A percentile compares a stretch with the other conserved stretches of the same genome.
Conservation (phyloP, 2,113 vertebrate species). For the Hipposideros armiger region DNA sequence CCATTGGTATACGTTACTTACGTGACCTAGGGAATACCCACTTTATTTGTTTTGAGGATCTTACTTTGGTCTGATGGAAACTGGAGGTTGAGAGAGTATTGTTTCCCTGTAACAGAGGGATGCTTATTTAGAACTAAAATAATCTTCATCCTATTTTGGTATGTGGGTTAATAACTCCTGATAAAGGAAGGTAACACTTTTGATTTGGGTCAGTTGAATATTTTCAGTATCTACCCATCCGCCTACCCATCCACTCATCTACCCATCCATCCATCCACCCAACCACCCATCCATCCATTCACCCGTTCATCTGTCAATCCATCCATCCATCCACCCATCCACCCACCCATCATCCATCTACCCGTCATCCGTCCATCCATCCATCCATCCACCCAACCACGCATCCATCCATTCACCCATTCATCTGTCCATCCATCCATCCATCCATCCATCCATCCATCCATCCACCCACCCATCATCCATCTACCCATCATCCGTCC, state of each 20-base stretch:
- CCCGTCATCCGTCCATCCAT: background rate
- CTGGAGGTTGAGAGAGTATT: background rate
- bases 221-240: background rate
- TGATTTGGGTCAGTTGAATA: background rate
- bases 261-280: background rate
- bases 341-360: background rate
- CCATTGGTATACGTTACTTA: background rate
- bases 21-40: background rate
- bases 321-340: background rate
- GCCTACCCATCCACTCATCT: too few relatives aligned
- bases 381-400: too few relatives aligned
- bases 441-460: background rate
- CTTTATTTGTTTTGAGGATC: background rate
- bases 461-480: background rate
- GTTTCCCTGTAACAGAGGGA: background rate
- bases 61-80: background rate
- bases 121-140: background rate
- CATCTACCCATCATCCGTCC: background rate
- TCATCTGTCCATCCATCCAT: too few relatives aligned
- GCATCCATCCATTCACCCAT: too few relatives aligned
- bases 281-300: background rate
- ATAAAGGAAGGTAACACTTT: slow-evolving; percentile 8
- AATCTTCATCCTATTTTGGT: background rate
- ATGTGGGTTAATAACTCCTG: background rate
- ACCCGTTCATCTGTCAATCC: background rate